phyloP scores from a whole-genome alignment of 2,888 invertebrate genomes.

The Machimus atricapillus region DNA sequence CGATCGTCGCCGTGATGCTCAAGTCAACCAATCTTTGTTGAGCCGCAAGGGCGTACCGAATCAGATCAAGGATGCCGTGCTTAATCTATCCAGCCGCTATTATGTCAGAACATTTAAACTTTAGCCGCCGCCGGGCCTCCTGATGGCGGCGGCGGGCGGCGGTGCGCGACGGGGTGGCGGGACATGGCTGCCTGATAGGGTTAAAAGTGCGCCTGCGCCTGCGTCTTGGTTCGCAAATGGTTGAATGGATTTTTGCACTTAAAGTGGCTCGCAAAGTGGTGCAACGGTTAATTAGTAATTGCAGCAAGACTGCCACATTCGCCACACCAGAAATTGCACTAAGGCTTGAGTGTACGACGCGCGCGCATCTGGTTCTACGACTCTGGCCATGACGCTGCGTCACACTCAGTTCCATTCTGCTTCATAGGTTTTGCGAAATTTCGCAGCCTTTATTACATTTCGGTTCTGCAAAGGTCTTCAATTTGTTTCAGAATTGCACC shows the following conservation, averaged over 20 bases:
- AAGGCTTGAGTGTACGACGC: background rate
- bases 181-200: background rate
- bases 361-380: constrained; percentile 26
- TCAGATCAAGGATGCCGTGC: constrained; percentile 31
- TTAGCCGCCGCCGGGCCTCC: background rate
- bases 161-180: background rate
- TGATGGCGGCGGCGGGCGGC: background rate
- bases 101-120: constrained; percentile 22
- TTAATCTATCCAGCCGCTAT: background rate
- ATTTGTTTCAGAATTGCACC: constrained; percentile 37
- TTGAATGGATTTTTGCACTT: constrained; percentile 19
- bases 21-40: constrained; percentile 13
- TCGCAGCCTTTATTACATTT: constrained; percentile 15
- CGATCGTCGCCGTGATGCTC: background rate
- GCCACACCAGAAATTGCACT: constrained; percentile 31
- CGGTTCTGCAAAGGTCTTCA: background rate
- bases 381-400: background rate
- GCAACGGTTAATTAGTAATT: constrained; percentile 30
- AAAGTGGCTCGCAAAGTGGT: background rate
- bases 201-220: background rate
- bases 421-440: constrained; percentile 14
- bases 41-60: constrained; percentile 29
- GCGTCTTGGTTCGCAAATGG: background rate
- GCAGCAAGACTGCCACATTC: constrained; percentile 26
- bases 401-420: background rate